Evolutionary conservation across 1,140 invertebrate species (phyloP).

Genomic region (Lanistes nyassanus): DNA sequence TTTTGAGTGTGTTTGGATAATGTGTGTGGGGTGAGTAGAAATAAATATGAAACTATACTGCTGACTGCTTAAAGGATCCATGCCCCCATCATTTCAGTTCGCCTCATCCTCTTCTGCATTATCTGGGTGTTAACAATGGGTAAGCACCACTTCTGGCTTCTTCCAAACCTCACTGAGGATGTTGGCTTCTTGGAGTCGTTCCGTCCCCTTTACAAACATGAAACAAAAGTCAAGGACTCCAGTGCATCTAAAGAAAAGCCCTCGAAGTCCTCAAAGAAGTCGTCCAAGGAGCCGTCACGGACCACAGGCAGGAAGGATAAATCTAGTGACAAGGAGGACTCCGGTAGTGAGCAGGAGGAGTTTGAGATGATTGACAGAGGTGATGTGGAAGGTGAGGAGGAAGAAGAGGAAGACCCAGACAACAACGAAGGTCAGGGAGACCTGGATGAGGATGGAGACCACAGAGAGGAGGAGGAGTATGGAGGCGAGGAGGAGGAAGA

Average conservation of each 20-base stretch:
- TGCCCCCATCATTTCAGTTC: conserved; percentile 69
- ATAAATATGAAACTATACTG: too few relatives aligned
- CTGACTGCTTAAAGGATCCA: too few relatives aligned
- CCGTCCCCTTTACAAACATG: conserved; percentile 88
- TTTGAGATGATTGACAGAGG: conserved; percentile 48
- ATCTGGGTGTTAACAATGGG: conserved; percentile 91
- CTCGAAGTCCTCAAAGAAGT: conserved; percentile 2
- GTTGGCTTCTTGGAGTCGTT: conserved; percentile 99
- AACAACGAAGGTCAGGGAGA: conserved; percentile 54
- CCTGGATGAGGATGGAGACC: conserved; percentile 29
- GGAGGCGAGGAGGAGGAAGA: conserved; percentile 36
- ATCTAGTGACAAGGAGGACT: conserved; percentile 36
- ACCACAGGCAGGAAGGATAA: conserved; percentile 50
- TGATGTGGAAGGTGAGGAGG: conserved; percentile 69
- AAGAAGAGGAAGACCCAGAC: conserved; percentile 66
- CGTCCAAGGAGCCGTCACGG: not conserved
- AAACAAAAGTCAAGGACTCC: conserved; percentile 34
- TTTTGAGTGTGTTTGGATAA: not conserved
- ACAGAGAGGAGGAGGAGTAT: conserved; percentile 39
- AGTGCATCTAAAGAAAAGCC: not conserved
- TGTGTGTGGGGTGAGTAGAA: not conserved
- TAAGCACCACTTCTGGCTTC: conserved; percentile 93
- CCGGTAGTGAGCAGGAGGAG: conserved; percentile 38
- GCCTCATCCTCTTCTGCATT: conserved; percentile 90
- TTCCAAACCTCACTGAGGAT: conserved; percentile 98